Percentiles rank a stretch among this genome's conserved stretches.
Conservation (phyloP, 1,140 invertebrate species). For the Anastrepha ludens region DNA sequence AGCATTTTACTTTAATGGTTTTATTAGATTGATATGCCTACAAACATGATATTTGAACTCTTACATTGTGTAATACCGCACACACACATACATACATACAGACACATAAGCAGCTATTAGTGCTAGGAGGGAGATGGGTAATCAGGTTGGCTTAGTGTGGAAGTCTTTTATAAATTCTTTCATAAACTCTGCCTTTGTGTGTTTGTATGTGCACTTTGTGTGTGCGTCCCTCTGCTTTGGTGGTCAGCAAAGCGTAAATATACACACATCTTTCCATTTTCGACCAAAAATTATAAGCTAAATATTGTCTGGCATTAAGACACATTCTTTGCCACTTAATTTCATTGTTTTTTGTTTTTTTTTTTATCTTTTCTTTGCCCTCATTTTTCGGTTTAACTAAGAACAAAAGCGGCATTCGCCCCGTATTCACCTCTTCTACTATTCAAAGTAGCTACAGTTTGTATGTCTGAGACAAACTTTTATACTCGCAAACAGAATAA, state of each 20-base stretch:
- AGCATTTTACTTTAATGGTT: constrained; percentile 8
- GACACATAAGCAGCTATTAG: not conserved
- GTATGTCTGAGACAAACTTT: not conserved
- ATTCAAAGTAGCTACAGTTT: not conserved
- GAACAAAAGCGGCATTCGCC: not conserved
- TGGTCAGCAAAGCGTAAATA: constrained; percentile 24
- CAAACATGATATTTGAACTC: constrained; percentile 40
- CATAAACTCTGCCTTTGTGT: not conserved
- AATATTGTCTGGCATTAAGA: not conserved
- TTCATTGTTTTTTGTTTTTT: not conserved
- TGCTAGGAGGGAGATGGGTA: not conserved
- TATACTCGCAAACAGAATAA: not conserved
- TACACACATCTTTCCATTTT: constrained; percentile 1
- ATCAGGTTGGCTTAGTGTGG: not conserved
- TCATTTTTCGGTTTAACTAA: not conserved
- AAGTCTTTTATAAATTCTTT: no score
- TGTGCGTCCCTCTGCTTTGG: not conserved
- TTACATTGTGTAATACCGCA: no score
- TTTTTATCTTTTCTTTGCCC: not conserved
- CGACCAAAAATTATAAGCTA: constrained; percentile 1
- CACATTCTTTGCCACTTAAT: not conserved
- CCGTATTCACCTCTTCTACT: not conserved
- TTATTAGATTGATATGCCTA: constrained; percentile 42
- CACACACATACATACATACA: not conserved
- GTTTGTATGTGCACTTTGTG: not conserved